phyloP scores from a whole-genome alignment of 2,888 invertebrate genomes.

The Eupithecia pulchellata region DNA sequence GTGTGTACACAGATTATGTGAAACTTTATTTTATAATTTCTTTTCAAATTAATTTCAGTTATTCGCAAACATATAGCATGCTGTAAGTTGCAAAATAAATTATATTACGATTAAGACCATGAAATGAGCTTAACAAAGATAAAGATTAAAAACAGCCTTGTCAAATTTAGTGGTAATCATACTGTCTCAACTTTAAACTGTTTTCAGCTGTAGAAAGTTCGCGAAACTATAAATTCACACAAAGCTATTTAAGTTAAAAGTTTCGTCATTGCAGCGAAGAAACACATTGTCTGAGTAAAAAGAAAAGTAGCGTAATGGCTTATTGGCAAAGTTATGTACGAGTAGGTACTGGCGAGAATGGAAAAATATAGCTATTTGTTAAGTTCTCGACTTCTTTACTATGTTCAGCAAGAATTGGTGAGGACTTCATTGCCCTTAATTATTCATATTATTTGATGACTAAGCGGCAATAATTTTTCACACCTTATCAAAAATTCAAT shows the following conservation, averaged over 20 bases:
- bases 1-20: neutral
- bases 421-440: too few species aligned
- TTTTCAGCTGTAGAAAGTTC: conserved; percentile 13
- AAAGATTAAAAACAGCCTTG: neutral
- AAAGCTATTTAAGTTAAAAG: conserved; percentile 33
- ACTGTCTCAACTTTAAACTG: neutral
- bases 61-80: neutral
- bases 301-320: conserved; percentile 36
- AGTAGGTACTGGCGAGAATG: conserved; percentile 12
- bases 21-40: neutral
- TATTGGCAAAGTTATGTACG: conserved; percentile 38
- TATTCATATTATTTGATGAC: too few species aligned
- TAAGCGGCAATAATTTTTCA: too few species aligned
- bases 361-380: conserved; percentile 23
- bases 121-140: neutral
- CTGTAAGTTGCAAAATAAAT: neutral
- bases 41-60: too few species aligned
- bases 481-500: too few species aligned
- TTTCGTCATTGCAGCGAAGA: conserved; percentile 24
- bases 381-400: conserved; percentile 4
- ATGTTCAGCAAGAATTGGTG: neutral
- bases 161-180: neutral
- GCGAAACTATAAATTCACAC: conserved; percentile 32
- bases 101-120: neutral
- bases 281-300: conserved; percentile 32